These are phyloP conservation scores for Cactoblastis cactorum DNA, from an alignment of 2,888 invertebrate species.

Conservation along the genomic window DNA sequence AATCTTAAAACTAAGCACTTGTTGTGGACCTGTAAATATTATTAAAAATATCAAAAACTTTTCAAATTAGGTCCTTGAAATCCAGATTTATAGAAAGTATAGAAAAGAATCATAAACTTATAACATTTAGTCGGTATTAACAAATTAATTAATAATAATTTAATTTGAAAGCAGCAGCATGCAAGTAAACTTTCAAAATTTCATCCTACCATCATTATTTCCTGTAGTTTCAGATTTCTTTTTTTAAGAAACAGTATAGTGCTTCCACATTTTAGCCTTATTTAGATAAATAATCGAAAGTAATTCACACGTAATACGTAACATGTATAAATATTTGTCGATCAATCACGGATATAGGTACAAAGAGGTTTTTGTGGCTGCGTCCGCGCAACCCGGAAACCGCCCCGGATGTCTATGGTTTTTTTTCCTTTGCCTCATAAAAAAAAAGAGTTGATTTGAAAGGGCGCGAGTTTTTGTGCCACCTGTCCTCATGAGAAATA, in stretches of 20 bases:
- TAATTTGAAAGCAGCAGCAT: no score
- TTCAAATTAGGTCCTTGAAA: no score
- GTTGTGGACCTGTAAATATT: no score
- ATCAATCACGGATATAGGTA: slow-evolving; percentile 40
- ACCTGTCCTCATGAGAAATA: slow-evolving; percentile 68
- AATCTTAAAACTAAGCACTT: no score
- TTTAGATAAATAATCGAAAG: background rate
- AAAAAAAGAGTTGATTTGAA: slow-evolving; percentile 58
- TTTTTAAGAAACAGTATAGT: background rate
- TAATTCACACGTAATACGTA: slow-evolving; percentile 37
- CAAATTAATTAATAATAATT: no score
- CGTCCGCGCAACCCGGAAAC: slow-evolving; percentile 64
- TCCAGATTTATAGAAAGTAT: no score
- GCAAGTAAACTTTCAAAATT: no score
- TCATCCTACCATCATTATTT: no score
- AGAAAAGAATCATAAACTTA: no score
- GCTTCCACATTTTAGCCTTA: background rate
- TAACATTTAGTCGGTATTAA: no score
- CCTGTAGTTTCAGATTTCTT: no score
- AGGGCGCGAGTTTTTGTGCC: slow-evolving; percentile 59
- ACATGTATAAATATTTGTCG: slow-evolving; percentile 53
- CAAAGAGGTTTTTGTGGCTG: slow-evolving; percentile 43
- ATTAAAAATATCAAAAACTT: no score
- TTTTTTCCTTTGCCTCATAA: slow-evolving; percentile 50
- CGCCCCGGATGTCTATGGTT: slow-evolving; percentile 54